Conservation (phyloP, 1,140 invertebrate species). For the Chrysopa pallens region DNA sequence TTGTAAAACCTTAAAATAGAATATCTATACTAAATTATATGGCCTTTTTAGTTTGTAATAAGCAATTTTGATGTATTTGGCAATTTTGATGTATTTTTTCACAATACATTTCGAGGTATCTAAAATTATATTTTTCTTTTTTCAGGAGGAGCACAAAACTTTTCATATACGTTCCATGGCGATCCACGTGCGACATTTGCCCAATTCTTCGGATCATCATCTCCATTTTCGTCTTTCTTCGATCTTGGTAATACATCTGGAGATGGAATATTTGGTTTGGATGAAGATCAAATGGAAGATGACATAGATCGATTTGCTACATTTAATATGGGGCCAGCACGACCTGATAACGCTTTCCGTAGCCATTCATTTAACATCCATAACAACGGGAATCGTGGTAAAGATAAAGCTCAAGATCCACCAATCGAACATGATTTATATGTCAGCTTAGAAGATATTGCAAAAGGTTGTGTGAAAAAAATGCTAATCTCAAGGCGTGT, state of each 20-base stretch:
- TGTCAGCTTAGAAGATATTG: constrained; percentile 82
- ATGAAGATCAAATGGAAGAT: not conserved
- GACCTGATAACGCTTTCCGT: constrained; percentile 46
- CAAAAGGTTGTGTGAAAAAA: constrained; percentile 90
- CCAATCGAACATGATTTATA: constrained; percentile 94
- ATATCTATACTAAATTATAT: no score
- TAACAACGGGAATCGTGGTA: constrained; percentile 40
- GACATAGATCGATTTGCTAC: not conserved
- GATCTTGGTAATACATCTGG: constrained; percentile 25
- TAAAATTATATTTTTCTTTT: no score
- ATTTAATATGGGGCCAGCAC: constrained; percentile 6
- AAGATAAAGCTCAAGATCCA: constrained; percentile 75
- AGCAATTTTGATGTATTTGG: no score
- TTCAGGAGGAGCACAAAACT: constrained; percentile 20
- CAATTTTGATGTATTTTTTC: no score
- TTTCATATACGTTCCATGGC: constrained; percentile 58
- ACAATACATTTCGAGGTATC: no score
- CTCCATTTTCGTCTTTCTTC: constrained; percentile 43
- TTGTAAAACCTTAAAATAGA: no score
- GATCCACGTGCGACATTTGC: constrained; percentile 82
- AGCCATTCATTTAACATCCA: constrained; percentile 84
- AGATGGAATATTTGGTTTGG: constrained; percentile 9
- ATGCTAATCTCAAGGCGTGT: constrained; percentile 97
- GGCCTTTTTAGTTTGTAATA: no score
- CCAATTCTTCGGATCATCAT: constrained; percentile 66